Percentiles rank a stretch among this genome's conserved stretches.
These are phyloP conservation scores for Chrysochloris asiatica DNA, from an alignment of 2,113 vertebrate genomes.

Conservation along the genomic window DNA sequence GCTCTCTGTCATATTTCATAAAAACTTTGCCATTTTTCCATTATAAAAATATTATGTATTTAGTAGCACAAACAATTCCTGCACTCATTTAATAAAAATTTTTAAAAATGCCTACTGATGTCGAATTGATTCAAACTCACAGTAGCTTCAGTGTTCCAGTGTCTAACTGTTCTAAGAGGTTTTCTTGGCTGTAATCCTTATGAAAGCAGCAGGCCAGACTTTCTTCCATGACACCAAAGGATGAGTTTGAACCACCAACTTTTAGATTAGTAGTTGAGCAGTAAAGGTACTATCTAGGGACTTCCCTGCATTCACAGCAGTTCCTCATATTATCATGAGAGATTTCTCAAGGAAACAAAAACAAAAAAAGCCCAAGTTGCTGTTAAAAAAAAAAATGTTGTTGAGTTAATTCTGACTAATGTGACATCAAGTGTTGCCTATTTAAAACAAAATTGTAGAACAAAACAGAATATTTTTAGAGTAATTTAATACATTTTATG, in stretches of 20 bases:
- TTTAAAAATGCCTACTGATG: not conserved
- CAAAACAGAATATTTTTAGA: not conserved
- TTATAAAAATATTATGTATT: not conserved
- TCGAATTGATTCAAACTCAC: not conserved
- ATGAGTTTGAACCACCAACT: not conserved
- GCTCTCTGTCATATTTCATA: not conserved
- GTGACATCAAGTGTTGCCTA: not conserved
- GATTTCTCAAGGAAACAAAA: not conserved
- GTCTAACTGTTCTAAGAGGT: not conserved
- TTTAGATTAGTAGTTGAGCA: not conserved
- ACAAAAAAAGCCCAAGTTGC: not conserved
- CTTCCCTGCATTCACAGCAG: not conserved
- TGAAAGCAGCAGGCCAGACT: not conserved
- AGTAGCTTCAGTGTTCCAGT: not conserved
- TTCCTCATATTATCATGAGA: not conserved
- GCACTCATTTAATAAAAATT: not conserved
- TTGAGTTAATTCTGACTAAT: not conserved
- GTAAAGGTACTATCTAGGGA: not conserved
- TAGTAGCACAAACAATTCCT: not conserved
- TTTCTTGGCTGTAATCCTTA: not conserved
- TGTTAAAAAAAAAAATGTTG: not conserved
- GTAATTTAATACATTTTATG: not conserved
- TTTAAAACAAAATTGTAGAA: not conserved
- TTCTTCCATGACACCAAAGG: not conserved
- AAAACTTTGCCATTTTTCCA: not conserved